A percentile compares a stretch with the other conserved stretches of the same genome.
phyloP scores from a whole-genome alignment of 2,797 vertebrate species.

The Chelidonichthys spinosus region DNA sequence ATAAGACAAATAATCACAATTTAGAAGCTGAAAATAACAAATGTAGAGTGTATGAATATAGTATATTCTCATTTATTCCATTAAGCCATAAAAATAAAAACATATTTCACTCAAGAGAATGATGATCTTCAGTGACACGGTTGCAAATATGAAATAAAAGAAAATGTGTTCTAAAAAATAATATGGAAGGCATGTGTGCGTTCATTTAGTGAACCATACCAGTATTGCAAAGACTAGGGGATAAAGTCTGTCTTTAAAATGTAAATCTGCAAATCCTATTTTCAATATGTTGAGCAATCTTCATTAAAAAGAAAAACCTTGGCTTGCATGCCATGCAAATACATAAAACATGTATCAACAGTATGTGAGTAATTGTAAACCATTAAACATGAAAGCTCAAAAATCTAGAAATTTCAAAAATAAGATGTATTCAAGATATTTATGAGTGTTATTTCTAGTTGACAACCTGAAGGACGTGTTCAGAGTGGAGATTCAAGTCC shows the following conservation, averaged over 20 bases:
- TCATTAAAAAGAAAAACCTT: neutral
- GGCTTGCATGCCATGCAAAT: neutral
- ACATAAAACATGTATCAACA: neutral
- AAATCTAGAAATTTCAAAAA: no score
- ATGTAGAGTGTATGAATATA: neutral
- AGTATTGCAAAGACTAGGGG: neutral
- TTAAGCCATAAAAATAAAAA: neutral
- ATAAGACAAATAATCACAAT: neutral
- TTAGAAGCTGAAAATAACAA: neutral
- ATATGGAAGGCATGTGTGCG: slow-evolving; percentile 1
- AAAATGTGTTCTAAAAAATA: neutral
- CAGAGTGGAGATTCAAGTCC: neutral
- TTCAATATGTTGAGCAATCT: neutral
- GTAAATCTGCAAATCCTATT: slow-evolving; percentile 27
- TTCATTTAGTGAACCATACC: slow-evolving; percentile 4
- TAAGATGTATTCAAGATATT: no score
- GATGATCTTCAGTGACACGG: slow-evolving; percentile 1
- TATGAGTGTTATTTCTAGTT: no score
- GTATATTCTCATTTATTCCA: neutral
- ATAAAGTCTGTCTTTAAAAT: slow-evolving; percentile 10
- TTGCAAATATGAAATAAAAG: neutral
- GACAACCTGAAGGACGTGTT: neutral
- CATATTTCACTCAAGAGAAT: neutral
- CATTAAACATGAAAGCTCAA: neutral
- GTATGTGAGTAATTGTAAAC: neutral